Evolutionary conservation across 2,113 vertebrate genomes (phyloP), one percentile per base, ranked within the genome.

Genomic region (Haliaeetus leucogaster): DNA sequence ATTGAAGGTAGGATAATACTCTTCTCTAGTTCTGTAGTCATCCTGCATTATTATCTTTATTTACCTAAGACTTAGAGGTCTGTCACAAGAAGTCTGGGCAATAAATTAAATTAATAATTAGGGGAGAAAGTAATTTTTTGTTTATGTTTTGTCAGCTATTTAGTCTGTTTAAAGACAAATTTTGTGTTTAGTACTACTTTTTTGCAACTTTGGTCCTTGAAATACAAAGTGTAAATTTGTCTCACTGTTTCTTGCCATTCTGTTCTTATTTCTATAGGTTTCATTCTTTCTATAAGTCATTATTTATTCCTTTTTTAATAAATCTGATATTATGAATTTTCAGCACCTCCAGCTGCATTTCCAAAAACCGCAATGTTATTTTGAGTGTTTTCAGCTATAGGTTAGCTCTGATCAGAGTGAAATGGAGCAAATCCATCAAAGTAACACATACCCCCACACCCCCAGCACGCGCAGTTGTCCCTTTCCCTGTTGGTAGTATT

Each of bases 1-100:
- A 99, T 99, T 58, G 99, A 99, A 98, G 99, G 99, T 99, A 92
- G 97, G 98, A 52, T 32, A 25, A 26, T 58, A 29, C 22, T 40
- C 62, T 83, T 56, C 78, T 61, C 74, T 27, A 20, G 5, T 22
- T 68, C 36, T 82, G 20, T 34, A 29, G 16, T 27, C n/a, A 58
- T 45, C 58, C 34, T 90, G 45, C 52, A 13, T 45, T 78, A 36
- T 25, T 82, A 38, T n/a, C 56, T 86, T 71, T 59, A 19, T 47
- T 81, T 91, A 36, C 9, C 23, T 77, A 34, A 26, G 52, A 48
- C 32, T 82, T 92, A 9, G 13, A 55, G 53, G 11, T 67, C 42
- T 86, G 20, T 66, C 53, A 45, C 27, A 68, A 82, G 53, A 63
- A 66, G 19, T 82, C 58, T 94, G 62, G 26, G 58, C 55, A 59